Conservation (phyloP, 2,888 invertebrate species). For the Tholera decimalis region DNA sequence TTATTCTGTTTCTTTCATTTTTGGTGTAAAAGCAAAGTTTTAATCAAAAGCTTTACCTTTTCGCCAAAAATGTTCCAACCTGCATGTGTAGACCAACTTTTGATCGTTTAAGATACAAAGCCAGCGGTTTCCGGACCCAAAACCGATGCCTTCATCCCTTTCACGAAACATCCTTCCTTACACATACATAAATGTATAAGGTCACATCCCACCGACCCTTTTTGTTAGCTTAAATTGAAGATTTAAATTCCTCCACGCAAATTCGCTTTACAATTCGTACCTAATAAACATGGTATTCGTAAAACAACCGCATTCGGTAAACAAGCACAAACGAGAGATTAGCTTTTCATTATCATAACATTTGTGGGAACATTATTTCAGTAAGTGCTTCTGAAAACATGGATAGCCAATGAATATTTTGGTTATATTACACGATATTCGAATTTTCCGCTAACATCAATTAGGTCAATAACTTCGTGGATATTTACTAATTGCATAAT, state of each 20-base stretch:
- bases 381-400: conserved; percentile 48
- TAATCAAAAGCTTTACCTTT: conserved; percentile 33
- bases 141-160: conserved; percentile 56
- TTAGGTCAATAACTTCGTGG: conserved; percentile 22
- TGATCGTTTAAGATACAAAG: conserved; percentile 56
- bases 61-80: conserved; percentile 28
- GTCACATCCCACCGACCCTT: conserved; percentile 52
- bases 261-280: conserved; percentile 49
- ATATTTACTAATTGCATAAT: conserved; percentile 18
- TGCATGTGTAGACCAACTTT: conserved; percentile 38
- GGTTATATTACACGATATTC: conserved; percentile 11
- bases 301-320: conserved; percentile 49
- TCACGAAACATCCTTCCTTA: conserved; percentile 53
- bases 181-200: conserved; percentile 45
- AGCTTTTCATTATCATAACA: conserved; percentile 54
- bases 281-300: conserved; percentile 50
- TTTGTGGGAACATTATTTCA: conserved; percentile 53
- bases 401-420: conserved; percentile 25
- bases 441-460: conserved; percentile 7
- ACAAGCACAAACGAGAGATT: conserved; percentile 43
- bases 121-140: conserved; percentile 60
- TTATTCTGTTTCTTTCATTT: too few relatives aligned
- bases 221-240: conserved; percentile 55
- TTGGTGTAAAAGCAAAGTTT: too few relatives aligned
- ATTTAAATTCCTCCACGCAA: conserved; percentile 50